Evolutionary conservation across 2,113 vertebrate species (phyloP).

Genomic region (Chionis minor): DNA sequence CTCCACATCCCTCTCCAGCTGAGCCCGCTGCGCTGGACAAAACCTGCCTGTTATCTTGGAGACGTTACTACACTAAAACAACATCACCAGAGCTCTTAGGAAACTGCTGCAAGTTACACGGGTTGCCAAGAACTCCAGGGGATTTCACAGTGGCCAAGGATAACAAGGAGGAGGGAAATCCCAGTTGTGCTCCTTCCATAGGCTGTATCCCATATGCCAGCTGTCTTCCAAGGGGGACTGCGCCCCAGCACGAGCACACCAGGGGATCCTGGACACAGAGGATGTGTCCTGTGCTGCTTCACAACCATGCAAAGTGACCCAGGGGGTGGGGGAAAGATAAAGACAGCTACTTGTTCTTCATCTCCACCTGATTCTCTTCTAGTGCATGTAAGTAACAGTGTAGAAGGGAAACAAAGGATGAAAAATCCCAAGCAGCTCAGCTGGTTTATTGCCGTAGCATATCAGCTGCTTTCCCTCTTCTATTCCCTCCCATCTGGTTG

Average conservation of each 20-base stretch:
- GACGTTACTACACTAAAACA: background rate
- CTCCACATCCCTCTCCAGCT: background rate
- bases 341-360: background rate
- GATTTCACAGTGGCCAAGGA: background rate
- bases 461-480: background rate
- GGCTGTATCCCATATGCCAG: background rate
- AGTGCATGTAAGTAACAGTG: background rate
- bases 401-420: background rate
- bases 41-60: background rate
- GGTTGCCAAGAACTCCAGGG: conserved; percentile 23
- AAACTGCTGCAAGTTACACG: background rate
- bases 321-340: background rate
- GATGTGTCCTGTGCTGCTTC: background rate
- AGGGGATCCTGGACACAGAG: background rate
- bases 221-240: background rate
- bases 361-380: background rate
- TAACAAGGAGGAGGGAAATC: background rate
- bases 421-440: background rate
- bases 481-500: background rate
- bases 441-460: background rate
- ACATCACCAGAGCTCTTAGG: background rate
- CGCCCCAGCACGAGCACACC: background rate
- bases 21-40: background rate
- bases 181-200: background rate
- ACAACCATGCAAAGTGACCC: rapidly evolving